Base-by-base conservation (phyloP, 2,113 vertebrate species). In the Meriones unguiculatus region DNA sequence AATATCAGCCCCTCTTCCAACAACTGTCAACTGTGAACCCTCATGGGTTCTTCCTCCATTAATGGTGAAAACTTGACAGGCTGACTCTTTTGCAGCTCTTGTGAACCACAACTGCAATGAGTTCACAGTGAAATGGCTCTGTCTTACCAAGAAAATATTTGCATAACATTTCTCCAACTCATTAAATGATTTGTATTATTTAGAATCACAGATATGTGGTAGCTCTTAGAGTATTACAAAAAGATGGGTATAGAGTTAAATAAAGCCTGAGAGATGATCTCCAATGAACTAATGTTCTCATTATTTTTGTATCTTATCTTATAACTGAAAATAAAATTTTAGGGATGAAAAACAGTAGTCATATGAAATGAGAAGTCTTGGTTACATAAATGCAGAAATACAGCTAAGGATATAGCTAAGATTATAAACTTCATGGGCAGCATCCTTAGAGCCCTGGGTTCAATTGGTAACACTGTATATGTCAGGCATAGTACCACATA, bases 331-430 rank as follows among this genome's bases (percentile, higher is more conserved):
- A 67, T 7, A 1, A 73, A 18, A 38, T 82, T 78, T 57, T 65
- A 78, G 3, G 1, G 73, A 84, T 67, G 12, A 13, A 64, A 7
- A 82, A 73, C 50, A 78, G 10, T 22, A 62, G 8, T 0, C 73
- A 54, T 46, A 46, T 46, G 46, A 46, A 87, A n/a, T 81, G 30
- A 87, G 1, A 92, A 89, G 7, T 70, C 7, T 78, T 80, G 52
- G 52, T 73, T 96, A 81, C 12, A 65, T 57, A 52, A 20, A 82
- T 46, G 67, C 92, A 59, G 8, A 93, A 96, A 73, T 46, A 80
- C 35, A 41, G 24, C 25, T 65, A 64, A 32, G 22, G 38, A 3
- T 64, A 32, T 65, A 65, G 2, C 25, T 41, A 8, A 65, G 81
- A n/a, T 35, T n/a, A 7, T 78, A 54, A 46, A 54, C 7, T 3